These are phyloP conservation scores for Epirrita christyi DNA, from an alignment of 2,888 invertebrate species.

Conservation along the genomic window DNA sequence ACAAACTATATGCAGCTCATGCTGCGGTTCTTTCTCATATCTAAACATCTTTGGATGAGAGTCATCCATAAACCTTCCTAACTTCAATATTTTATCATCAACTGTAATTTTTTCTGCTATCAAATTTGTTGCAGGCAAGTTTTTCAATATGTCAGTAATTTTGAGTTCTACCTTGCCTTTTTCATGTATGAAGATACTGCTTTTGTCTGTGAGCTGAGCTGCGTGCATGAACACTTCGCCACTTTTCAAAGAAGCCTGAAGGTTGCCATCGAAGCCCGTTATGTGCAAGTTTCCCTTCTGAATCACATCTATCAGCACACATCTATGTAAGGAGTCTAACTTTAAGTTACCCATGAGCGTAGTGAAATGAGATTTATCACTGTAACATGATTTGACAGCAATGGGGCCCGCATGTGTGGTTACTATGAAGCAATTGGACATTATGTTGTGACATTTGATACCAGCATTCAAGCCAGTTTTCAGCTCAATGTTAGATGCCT, in stretches of 20 bases:
- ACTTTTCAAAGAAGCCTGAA: slow-evolving; percentile 77
- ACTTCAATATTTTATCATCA: slow-evolving; percentile 73
- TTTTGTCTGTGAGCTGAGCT: slow-evolving; percentile 71
- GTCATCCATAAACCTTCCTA: slow-evolving; percentile 79
- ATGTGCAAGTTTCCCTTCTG: slow-evolving; percentile 76
- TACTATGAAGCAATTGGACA: slow-evolving; percentile 67
- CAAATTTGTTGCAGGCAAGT: slow-evolving; percentile 76
- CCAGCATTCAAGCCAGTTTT: slow-evolving; percentile 71
- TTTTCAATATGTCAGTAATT: slow-evolving; percentile 70
- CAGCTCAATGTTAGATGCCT: slow-evolving; percentile 70
- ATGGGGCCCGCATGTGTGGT: slow-evolving; percentile 75
- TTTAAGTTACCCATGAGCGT: slow-evolving; percentile 76
- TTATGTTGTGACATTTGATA: slow-evolving; percentile 74
- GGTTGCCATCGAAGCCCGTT: slow-evolving; percentile 72
- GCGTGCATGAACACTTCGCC: slow-evolving; percentile 79
- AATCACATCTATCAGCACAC: slow-evolving; percentile 76
- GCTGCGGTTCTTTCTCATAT: slow-evolving; percentile 70
- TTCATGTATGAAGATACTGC: slow-evolving; percentile 81
- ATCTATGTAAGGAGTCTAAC: slow-evolving; percentile 68
- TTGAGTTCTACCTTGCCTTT: slow-evolving; percentile 78
- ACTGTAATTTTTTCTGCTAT: slow-evolving; percentile 80
- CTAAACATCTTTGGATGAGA: slow-evolving; percentile 76
- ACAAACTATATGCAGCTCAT: slow-evolving; percentile 80
- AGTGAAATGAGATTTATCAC: slow-evolving; percentile 76
- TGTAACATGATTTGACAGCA: slow-evolving; percentile 75